Conservation (phyloP, 2,888 invertebrate genomes). For the Dynastes hyllus region DNA sequence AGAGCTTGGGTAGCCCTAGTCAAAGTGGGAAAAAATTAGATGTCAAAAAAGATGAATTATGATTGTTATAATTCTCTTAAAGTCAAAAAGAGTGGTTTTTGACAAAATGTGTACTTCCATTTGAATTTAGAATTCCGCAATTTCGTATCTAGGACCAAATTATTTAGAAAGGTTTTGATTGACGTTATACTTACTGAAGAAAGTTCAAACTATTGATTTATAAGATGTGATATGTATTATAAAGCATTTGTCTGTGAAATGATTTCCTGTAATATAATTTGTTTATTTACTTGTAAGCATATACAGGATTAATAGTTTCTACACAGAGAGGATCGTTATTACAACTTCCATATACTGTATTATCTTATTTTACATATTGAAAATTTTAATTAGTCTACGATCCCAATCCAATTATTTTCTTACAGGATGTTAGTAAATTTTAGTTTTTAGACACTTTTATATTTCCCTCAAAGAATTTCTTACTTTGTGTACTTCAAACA, state of each 20-base stretch:
- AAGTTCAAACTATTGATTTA: constrained; percentile 30
- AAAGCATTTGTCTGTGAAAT: constrained; percentile 27
- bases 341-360: neutral
- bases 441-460: no score
- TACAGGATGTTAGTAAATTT: no score
- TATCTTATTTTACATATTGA: no score
- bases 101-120: neutral
- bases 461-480: no score
- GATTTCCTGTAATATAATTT: neutral
- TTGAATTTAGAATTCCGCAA: neutral
- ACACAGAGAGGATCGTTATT: neutral
- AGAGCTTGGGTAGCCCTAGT: constrained; percentile 55
- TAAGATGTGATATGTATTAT: constrained; percentile 32
- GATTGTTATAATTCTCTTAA: constrained; percentile 40
- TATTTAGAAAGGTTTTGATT: neutral
- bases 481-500: constrained; percentile 17
- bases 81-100: constrained; percentile 11
- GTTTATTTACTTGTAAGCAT: constrained; percentile 6
- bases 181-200: neutral
- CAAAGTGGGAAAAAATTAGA: constrained; percentile 18
- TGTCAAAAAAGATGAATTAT: constrained; percentile 50
- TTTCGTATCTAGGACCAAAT: constrained; percentile 22
- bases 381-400: no score
- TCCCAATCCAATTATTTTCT: no score
- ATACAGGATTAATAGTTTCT: neutral